Percentiles rank a stretch among this genome's conserved stretches.
These are phyloP conservation scores for Acleris emargana DNA, from an alignment of 2,888 invertebrate genomes.

Conservation along the genomic window DNA sequence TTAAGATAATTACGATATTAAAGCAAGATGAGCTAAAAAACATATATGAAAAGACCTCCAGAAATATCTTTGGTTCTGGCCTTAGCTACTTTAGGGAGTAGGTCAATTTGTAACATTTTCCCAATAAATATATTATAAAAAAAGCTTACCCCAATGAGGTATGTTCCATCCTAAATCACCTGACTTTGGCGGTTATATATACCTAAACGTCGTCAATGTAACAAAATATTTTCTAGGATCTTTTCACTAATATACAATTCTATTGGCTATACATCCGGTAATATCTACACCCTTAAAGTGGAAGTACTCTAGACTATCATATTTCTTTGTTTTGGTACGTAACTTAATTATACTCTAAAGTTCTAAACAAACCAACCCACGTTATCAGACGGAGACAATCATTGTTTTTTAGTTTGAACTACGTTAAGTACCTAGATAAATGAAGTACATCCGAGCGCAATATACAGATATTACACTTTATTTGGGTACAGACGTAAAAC, in stretches of 20 bases:
- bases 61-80: no score
- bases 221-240: slow-evolving; percentile 24
- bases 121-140: not conserved
- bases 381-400: no score
- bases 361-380: no score
- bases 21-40: not conserved
- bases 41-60: not conserved
- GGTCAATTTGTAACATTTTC: not conserved
- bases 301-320: not conserved
- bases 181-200: slow-evolving; percentile 26
- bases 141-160: not conserved
- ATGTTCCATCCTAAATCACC: slow-evolving; percentile 6
- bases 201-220: slow-evolving; percentile 22
- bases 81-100: not conserved
- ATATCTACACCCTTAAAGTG: not conserved
- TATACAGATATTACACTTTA: no score
- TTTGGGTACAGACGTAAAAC: no score
- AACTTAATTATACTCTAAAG: no score
- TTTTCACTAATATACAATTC: slow-evolving; percentile 2
- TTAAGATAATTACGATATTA: not conserved
- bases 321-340: no score
- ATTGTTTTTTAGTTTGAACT: no score
- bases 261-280: slow-evolving; percentile 14
- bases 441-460: no score
- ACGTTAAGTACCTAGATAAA: no score